phyloP scores from a whole-genome alignment of 2,888 invertebrate species.

The Cacoxenus indagator region DNA sequence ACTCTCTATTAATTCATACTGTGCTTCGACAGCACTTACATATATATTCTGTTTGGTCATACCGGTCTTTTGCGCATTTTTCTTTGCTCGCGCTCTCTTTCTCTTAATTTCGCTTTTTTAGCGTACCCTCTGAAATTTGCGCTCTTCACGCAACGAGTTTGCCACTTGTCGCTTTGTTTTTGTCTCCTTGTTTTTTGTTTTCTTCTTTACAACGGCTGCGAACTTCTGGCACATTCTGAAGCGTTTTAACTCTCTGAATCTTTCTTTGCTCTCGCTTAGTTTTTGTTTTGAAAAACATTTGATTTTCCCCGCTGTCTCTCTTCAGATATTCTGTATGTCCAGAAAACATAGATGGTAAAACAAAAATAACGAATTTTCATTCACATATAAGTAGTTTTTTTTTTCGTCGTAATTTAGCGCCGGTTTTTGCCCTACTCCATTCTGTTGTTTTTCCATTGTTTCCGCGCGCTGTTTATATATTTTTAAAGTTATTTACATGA shows the following conservation, averaged over 20 bases:
- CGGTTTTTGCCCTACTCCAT: slow-evolving; percentile 20
- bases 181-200: slow-evolving; percentile 35
- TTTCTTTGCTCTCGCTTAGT: neutral
- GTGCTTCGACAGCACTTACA: slow-evolving; percentile 21
- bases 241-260: neutral
- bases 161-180: slow-evolving; percentile 59
- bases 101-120: slow-evolving; percentile 30
- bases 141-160: slow-evolving; percentile 26
- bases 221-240: neutral
- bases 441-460: slow-evolving; percentile 4
- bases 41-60: slow-evolving; percentile 56
- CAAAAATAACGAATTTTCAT: slow-evolving; percentile 43
- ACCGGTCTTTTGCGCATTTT: slow-evolving; percentile 55
- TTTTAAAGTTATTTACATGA: too few species aligned
- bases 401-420: too few species aligned
- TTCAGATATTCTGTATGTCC: too few species aligned
- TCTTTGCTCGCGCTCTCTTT: slow-evolving; percentile 1
- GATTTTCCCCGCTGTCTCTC: neutral
- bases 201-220: neutral
- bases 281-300: slow-evolving; percentile 38
- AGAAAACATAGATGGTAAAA: too few species aligned
- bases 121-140: neutral
- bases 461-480: slow-evolving; percentile 20
- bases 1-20: slow-evolving; percentile 17
- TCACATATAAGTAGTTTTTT: too few species aligned